Base-by-base conservation (phyloP, 2,113 vertebrate species). In the Empidonax traillii region DNA sequence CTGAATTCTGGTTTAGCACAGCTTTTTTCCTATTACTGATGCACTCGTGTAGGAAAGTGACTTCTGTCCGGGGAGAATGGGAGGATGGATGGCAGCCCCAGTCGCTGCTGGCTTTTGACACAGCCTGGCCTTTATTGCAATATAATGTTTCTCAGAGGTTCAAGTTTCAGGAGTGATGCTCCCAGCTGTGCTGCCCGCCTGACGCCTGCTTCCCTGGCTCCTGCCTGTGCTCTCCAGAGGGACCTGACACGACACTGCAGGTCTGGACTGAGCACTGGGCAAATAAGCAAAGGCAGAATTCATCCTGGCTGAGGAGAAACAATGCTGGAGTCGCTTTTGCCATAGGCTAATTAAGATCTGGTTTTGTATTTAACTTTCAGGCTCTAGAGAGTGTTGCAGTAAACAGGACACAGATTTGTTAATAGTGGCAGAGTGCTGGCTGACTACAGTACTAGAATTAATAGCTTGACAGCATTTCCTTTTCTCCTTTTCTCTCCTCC, bases 401-500 rank as follows among this genome's bases (percentile, higher is more conserved):
- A 84, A 93, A 89, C 94, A 96, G 91, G 76, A 63, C 68, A 31
- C 69, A 44, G 86, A 39, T 89, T 94, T 2, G 5, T 74, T 94
- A 88, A 46, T 92, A 90, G 53, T 44, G 68, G 90, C 73, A 81
- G 86, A 87, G 61, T 43, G 44, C 94, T 89, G 28, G 72, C 47
- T 89, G 89, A 59, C 83, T 95, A 24, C 76, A 56, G 83, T 69
- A 35, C 90, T 90, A 43, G 89, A 96, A 92, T 86, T 92, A 95
- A 93, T 77, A 84, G 93, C 93, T 94, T 84, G 93, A 95, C 93
- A 89, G 93, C 73, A 51, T 81, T 96, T 93, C 93, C 93, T 94
- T 89, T 88, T 61, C 80, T 89, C 53, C 61, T 89, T 41, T 81
- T 87, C 71, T 94, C 88, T 96, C 87, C 90, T 96, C 95, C 95